These are phyloP conservation scores for Pelochelys cantorii DNA, from an alignment of 2,797 vertebrate species.

Conservation along the genomic window DNA sequence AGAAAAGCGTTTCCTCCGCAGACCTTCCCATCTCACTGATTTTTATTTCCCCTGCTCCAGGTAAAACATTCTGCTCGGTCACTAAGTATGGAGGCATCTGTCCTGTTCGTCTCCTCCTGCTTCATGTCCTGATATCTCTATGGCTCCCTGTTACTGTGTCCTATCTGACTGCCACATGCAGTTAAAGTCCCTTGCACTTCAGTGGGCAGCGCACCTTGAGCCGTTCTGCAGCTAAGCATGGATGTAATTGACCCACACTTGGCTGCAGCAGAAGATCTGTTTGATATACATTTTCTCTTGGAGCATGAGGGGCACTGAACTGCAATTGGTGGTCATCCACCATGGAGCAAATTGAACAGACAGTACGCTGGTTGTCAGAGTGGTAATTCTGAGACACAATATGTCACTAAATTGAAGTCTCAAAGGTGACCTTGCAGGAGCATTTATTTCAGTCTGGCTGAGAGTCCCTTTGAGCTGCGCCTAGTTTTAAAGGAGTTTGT, in stretches of 20 bases:
- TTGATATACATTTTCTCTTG: background rate
- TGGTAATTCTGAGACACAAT: accelerated
- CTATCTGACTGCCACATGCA: background rate
- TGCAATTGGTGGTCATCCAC: accelerated
- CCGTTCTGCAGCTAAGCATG: background rate
- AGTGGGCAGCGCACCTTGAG: accelerated
- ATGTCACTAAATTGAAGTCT: accelerated
- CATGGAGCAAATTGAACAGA: background rate
- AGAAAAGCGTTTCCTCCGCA: background rate
- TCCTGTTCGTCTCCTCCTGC: background rate
- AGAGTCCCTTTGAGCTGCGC: accelerated
- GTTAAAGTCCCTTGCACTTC: background rate
- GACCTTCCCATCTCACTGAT: background rate
- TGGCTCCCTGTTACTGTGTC: background rate
- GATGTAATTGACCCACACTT: accelerated
- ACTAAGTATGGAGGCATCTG: background rate
- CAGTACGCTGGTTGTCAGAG: background rate
- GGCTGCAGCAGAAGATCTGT: background rate
- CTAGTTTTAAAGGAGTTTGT: background rate
- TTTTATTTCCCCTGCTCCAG: background rate
- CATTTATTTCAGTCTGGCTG: background rate
- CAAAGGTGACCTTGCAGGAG: background rate
- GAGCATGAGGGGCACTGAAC: background rate
- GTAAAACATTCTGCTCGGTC: background rate
- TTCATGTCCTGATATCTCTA: background rate